Evolutionary conservation across 2,797 vertebrate genomes (phyloP).

Genomic region (Melanotaenia maccullochi): DNA sequence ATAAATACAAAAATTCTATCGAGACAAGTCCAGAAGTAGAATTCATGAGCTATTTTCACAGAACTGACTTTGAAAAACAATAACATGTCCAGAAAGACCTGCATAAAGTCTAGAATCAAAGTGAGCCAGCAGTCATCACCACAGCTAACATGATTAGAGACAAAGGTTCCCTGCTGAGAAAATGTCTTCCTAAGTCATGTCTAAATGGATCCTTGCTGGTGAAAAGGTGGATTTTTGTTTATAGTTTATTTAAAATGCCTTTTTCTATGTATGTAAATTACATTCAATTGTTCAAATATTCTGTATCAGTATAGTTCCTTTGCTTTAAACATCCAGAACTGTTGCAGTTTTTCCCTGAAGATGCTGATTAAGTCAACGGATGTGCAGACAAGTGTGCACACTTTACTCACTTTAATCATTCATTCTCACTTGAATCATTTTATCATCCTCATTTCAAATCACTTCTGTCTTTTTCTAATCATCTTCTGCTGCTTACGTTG

Average conservation of each 20-base stretch:
- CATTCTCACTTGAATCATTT: conserved; percentile 1
- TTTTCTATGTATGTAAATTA: not conserved
- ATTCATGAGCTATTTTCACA: not conserved
- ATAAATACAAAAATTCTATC: not conserved
- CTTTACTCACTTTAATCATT: not conserved
- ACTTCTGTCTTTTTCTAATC: not conserved
- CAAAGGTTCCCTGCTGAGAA: not conserved
- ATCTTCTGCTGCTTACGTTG: not conserved
- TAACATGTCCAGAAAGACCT: not conserved
- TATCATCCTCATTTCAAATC: not conserved
- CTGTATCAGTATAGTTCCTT: not conserved
- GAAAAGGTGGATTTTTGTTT: too few relatives aligned
- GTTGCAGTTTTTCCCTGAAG: not conserved
- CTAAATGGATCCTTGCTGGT: too few relatives aligned
- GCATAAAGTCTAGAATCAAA: not conserved
- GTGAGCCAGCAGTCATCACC: not conserved
- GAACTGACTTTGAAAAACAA: not conserved
- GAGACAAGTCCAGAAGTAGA: not conserved
- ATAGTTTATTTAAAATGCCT: not conserved
- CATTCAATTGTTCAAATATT: not conserved
- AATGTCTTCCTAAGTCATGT: too few relatives aligned
- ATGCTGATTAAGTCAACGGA: not conserved
- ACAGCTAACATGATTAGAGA: not conserved
- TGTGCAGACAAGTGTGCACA: not conserved
- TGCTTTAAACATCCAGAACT: not conserved